phyloP scores from a whole-genome alignment of 2,113 vertebrate genomes.

The Elanus axillaris region DNA sequence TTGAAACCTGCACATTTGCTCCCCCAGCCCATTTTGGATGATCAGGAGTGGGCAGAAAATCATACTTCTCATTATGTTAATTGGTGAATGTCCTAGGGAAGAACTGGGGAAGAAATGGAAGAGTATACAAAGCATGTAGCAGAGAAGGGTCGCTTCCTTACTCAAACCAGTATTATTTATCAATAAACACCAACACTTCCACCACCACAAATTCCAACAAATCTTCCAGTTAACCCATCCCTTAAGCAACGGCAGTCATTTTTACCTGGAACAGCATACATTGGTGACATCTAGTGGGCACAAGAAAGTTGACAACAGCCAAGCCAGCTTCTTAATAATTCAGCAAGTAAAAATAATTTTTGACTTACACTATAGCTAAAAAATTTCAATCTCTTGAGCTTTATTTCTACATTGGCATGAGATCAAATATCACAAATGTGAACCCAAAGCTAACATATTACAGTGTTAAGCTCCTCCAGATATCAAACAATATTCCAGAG shows the following conservation, averaged over 20 bases:
- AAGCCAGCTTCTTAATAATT: neutral
- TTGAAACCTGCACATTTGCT: neutral
- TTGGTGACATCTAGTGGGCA: conserved; percentile 26
- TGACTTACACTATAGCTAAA: accelerated
- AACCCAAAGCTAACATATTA: neutral
- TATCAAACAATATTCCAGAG: neutral
- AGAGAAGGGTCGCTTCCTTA: neutral
- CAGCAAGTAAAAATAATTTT: accelerated
- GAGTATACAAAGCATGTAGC: accelerated
- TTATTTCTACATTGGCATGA: neutral
- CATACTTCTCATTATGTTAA: neutral
- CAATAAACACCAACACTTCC: too few relatives aligned
- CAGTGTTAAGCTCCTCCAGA: neutral
- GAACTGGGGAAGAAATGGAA: neutral
- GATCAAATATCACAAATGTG: too few relatives aligned
- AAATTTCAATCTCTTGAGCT: neutral
- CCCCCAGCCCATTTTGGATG: neutral
- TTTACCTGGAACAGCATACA: neutral
- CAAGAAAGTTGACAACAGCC: neutral
- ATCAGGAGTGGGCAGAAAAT: neutral
- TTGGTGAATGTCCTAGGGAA: accelerated
- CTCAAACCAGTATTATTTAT: neutral
- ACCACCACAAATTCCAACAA: neutral
- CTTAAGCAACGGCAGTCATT: accelerated
- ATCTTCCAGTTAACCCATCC: accelerated